Conservation (phyloP, 2,888 invertebrate species). For the Mallateleia sp. region DNA sequence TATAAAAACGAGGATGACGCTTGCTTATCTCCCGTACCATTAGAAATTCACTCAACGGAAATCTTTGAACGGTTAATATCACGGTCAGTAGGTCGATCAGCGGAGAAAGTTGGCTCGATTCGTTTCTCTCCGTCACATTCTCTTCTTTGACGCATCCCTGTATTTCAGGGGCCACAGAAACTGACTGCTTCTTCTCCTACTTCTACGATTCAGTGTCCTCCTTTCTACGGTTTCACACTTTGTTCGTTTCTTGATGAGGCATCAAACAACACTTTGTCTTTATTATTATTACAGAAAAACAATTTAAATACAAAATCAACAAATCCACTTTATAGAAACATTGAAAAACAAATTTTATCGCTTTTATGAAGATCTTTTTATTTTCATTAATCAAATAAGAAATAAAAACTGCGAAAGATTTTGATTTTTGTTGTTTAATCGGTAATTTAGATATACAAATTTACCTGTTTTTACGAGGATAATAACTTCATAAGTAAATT, state of each 20-base stretch:
- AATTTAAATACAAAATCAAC: too few relatives aligned
- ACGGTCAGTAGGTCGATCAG: conserved; percentile 88
- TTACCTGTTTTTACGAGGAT: conserved; percentile 12
- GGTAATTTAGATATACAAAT: too few relatives aligned
- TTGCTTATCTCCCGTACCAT: conserved; percentile 57
- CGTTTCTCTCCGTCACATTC: conserved; percentile 72
- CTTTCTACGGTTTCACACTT: conserved; percentile 76
- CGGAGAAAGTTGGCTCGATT: conserved; percentile 87
- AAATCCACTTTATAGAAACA: too few relatives aligned
- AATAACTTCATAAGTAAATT: not conserved
- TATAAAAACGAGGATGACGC: conserved; percentile 42
- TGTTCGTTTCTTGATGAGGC: too few relatives aligned
- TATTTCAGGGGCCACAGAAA: conserved; percentile 60
- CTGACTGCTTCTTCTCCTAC: conserved; percentile 60
- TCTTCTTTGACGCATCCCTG: conserved; percentile 63
- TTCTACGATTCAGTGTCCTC: conserved; percentile 64
- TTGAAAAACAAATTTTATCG: too few relatives aligned
- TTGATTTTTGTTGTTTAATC: too few relatives aligned
- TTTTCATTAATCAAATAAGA: too few relatives aligned
- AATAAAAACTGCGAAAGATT: too few relatives aligned
- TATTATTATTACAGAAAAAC: too few relatives aligned
- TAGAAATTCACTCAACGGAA: conserved; percentile 82
- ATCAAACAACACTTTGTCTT: too few relatives aligned
- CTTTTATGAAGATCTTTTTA: too few relatives aligned
- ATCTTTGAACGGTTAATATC: conserved; percentile 87